Evolutionary conservation across 64 coral and sea anemone genomes (phyloP), one percentile per base, ranked within the genome.

Genomic region (Montipora cactus): DNA sequence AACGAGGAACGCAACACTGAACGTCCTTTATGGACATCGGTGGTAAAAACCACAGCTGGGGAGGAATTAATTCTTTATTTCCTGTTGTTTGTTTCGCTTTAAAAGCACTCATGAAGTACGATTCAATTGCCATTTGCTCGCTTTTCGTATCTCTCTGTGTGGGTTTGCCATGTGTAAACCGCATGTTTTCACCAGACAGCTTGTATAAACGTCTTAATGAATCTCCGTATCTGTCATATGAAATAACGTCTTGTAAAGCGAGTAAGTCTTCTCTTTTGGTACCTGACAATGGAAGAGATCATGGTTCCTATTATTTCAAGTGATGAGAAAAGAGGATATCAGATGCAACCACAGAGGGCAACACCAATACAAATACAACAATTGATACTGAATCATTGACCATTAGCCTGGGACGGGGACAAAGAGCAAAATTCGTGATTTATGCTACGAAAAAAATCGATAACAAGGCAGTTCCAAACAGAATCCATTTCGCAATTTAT

Each of bases 31-130:
- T 70, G 47, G 46, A 37, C 13, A 71, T 50, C 8, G 82, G 62
- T 86, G 82, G 82, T 7, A 86, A 86, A 20, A 86, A 70, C 18
- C 67, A 86, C 82, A 86, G 67, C 7, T 62, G 57, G 19, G 44
- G 82, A 6, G 82, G 82, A 10, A 86, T 12, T 6, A 71, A 4
- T 13, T 47, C 58, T 44, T 61, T 37, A 72, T 72, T 86, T 21
- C 47, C 16, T 68, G 18, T 49, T 48, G 66, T 11, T 18, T 68
- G 67, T 51, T 86, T 68, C 19, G 44, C 61, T 45, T 3, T 71
- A 19, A 62, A 12, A 64, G 55, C 11, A 44, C 8, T 49, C 44
- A 20, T 67, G 45, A 46, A 13, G 44, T 10, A 10, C 12, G 66
- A 7, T 9, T 71, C 46, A 67, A 46, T 20, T 44, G 21, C 68